These are phyloP conservation scores for Clanis bilineata DNA, from an alignment of 2,888 invertebrate species.

Conservation along the genomic window DNA sequence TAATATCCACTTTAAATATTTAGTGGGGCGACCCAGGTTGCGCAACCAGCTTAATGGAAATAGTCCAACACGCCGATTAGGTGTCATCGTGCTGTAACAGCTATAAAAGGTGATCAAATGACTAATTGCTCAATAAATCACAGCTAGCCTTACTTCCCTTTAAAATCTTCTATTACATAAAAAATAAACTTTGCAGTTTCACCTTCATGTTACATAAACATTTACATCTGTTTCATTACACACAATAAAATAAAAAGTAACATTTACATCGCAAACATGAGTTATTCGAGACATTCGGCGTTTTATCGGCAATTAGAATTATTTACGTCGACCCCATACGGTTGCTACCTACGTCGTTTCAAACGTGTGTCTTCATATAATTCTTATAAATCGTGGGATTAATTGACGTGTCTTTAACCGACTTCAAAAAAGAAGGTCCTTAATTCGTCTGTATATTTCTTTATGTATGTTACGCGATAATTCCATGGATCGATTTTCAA, in stretches of 20 bases:
- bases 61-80: too few relatives aligned
- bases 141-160: not conserved
- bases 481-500: too few relatives aligned
- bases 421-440: too few relatives aligned
- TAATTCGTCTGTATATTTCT: too few relatives aligned
- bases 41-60: too few relatives aligned
- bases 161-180: not conserved
- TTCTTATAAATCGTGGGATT: not conserved
- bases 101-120: too few relatives aligned
- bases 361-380: not conserved
- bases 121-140: too few relatives aligned
- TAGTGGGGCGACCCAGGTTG: too few relatives aligned
- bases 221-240: slow-evolving; percentile 1
- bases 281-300: slow-evolving; percentile 16
- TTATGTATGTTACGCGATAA: too few relatives aligned
- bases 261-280: slow-evolving; percentile 13
- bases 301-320: slow-evolving; percentile 25
- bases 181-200: not conserved
- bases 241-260: slow-evolving; percentile 14
- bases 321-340: slow-evolving; percentile 22
- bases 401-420: too few relatives aligned
- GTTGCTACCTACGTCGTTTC: slow-evolving; percentile 7
- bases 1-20: too few relatives aligned
- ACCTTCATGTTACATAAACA: slow-evolving; percentile 10
- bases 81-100: too few relatives aligned